These are phyloP conservation scores for Caretta caretta DNA, from an alignment of 2,113 vertebrate species.

Conservation along the genomic window DNA sequence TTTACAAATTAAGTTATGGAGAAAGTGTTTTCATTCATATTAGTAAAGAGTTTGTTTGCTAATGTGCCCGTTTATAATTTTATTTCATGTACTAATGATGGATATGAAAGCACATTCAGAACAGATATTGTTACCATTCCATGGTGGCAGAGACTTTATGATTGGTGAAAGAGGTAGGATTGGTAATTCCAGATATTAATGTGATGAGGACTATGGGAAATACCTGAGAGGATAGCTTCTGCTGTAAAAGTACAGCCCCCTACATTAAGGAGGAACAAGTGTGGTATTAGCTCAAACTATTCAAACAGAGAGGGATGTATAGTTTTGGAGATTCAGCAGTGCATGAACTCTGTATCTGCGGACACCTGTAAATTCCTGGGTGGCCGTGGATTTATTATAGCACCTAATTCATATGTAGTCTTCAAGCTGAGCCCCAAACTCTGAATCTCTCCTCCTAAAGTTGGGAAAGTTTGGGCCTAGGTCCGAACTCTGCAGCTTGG, in stretches of 20 bases:
- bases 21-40: not conserved
- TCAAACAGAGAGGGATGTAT: not conserved
- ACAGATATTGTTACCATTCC: not conserved
- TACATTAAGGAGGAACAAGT: too few relatives aligned
- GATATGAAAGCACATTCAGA: not conserved
- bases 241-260: not conserved
- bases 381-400: not conserved
- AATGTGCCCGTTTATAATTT: rapidly evolving
- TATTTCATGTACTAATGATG: not conserved
- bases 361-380: not conserved
- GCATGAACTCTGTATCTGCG: not conserved
- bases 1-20: not conserved
- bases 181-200: not conserved
- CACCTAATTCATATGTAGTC: not conserved
- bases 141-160: not conserved
- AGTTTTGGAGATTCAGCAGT: not conserved
- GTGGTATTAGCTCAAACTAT: not conserved
- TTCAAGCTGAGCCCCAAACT: not conserved
- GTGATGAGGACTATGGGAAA: not conserved
- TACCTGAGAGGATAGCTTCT: not conserved
- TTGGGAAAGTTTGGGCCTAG: not conserved
- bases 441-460: not conserved
- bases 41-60: not conserved
- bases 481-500: not conserved
- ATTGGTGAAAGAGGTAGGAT: not conserved